Base-by-base conservation (phyloP, 2,888 invertebrate species). In the Adelphocoris suturalis region DNA sequence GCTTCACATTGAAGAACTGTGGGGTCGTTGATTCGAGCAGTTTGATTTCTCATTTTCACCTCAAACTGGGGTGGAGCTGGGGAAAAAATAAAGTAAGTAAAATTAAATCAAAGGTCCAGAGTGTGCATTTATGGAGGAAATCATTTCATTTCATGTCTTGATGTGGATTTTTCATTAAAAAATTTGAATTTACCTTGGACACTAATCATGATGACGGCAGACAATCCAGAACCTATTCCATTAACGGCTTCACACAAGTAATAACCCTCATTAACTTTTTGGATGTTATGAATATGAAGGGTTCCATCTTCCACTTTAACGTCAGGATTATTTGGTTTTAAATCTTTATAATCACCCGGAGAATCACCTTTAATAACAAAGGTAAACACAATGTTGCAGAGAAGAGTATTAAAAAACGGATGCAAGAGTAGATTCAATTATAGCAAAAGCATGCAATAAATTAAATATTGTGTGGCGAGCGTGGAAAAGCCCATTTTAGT, bases 241-340 rank as follows among this genome's bases (percentile, higher is more conserved):
- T 99, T 99, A 82, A 97, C 97, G 90, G 98, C 98, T 94, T 99
- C 98, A 93, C 99, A 99, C 76, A 99, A 94, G 93, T 98, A 99
- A 93, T 98, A 98, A 28, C 98, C 98, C 94, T 98, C 98, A 93
- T 98, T 98, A 27, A 96, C 96, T 94, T 98, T 98, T 93, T 97
- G 97, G 92, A 98, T 98, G 93, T 98, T 97, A 92, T 96, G 96
- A 93, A 99, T 97, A 90, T 96, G 95, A 91, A 99, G 94, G 89
- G 98, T 98, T 92, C 99, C 99, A 93, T 99, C 99, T 94, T 98
- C 98, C 84, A 98, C 97, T 94, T 97, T 97, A 91, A 98, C 97
- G 93, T 97, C 96, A 90, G 97, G 97, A 93, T 97, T 97, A 93
- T 97, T 97, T 91, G 97, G 96, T 94, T 97, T 97, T 93, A 98